phyloP scores from a whole-genome alignment of 2,797 vertebrate species.

The Paedocypris micromegethes region DNA sequence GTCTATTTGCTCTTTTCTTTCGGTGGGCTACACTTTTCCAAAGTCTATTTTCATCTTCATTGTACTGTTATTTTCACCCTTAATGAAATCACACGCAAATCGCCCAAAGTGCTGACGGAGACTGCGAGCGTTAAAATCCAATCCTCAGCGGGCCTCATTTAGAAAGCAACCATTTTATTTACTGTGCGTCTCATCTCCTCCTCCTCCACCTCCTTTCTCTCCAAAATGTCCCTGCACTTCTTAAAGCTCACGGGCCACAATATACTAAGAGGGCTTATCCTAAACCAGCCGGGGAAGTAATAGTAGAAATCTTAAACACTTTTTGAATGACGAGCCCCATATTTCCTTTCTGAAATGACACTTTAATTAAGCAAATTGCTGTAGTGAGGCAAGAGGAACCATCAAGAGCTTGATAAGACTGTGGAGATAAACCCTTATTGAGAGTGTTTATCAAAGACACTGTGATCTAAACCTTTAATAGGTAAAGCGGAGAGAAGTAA shows the following conservation, averaged over 20 bases:
- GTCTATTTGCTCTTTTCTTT: slow-evolving; percentile 31
- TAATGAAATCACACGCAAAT: slow-evolving; percentile 75
- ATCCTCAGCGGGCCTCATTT: slow-evolving; percentile 71
- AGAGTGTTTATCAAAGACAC: slow-evolving; percentile 74
- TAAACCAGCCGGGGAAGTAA: slow-evolving; percentile 55
- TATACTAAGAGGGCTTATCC: slow-evolving; percentile 59
- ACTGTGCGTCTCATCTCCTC: slow-evolving; percentile 57
- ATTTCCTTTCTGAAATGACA: slow-evolving; percentile 75
- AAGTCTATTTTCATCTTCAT: slow-evolving; percentile 66
- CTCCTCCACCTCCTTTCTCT: slow-evolving; percentile 35
- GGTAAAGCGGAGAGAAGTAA: slow-evolving; percentile 80
- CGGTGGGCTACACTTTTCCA: slow-evolving; percentile 57
- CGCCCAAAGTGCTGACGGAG: slow-evolving; percentile 73
- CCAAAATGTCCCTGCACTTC: slow-evolving; percentile 47
- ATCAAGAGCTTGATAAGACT: slow-evolving; percentile 70
- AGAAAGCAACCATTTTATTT: slow-evolving; percentile 65
- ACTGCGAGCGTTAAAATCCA: slow-evolving; percentile 64
- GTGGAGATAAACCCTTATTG: slow-evolving; percentile 71
- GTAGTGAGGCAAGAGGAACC: slow-evolving; percentile 67
- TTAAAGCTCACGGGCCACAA: slow-evolving; percentile 49
- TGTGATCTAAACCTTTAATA: slow-evolving; percentile 78
- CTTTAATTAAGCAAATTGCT: slow-evolving; percentile 82
- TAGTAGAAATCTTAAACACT: slow-evolving; percentile 26
- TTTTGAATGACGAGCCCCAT: slow-evolving; percentile 54
- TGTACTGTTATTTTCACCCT: slow-evolving; percentile 64